Evolutionary conservation across 2,113 vertebrate genomes (phyloP).

Genomic region (Anoura caudifer): DNA sequence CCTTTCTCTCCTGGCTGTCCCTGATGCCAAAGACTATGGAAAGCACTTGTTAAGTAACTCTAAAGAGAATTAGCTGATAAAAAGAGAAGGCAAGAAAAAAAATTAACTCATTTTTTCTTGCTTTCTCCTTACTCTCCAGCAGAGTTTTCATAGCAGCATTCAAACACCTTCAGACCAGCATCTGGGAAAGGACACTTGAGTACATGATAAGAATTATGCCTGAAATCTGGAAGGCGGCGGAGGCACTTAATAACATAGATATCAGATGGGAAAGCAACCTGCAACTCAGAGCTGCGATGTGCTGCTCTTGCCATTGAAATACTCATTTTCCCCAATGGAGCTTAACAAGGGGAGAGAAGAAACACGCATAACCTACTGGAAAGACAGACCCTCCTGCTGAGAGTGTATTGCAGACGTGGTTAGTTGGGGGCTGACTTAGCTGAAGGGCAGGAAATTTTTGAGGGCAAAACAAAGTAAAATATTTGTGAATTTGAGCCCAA

Average conservation of each 20-base stretch:
- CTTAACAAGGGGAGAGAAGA: neutral
- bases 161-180: neutral
- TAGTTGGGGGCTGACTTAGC: neutral
- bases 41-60: no score
- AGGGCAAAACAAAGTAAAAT: neutral
- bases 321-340: no score
- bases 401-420: neutral
- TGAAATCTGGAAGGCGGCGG: fast-evolving
- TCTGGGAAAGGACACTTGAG: neutral
- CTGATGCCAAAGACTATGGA: fast-evolving
- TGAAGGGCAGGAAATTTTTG: neutral
- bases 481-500: neutral
- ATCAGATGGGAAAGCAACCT: no score
- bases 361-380: neutral
- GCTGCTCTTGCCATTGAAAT: neutral
- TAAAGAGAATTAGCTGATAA: neutral
- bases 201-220: fast-evolving
- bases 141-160: fast-evolving
- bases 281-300: fast-evolving
- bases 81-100: no score
- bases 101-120: fast-evolving
- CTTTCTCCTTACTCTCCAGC: neutral
- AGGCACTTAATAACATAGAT: fast-evolving
- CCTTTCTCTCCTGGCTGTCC: fast-evolving
- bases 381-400: neutral